These are phyloP conservation scores for Chlorops oryzae DNA, from an alignment of 1,140 invertebrate species.

Conservation along the genomic window DNA sequence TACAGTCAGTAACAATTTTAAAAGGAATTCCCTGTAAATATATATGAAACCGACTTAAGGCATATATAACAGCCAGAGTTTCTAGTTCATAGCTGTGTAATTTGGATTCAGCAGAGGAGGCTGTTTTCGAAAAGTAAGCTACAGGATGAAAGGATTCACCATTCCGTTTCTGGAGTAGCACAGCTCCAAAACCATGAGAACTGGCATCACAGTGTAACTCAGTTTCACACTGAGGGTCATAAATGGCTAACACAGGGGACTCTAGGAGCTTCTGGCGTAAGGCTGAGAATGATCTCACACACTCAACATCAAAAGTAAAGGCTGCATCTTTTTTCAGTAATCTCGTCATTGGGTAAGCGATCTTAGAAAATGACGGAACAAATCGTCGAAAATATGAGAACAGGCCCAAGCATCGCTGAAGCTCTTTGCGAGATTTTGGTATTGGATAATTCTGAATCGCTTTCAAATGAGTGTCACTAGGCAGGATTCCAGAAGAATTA, in stretches of 20 bases:
- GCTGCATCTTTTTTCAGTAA: background rate
- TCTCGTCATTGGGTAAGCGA: background rate
- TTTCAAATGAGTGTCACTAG: background rate
- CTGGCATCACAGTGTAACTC: constrained; percentile 29
- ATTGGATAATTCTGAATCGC: background rate
- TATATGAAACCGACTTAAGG: constrained; percentile 49
- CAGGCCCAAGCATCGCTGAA: background rate
- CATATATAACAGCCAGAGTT: constrained; percentile 50
- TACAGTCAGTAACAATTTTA: constrained; percentile 47
- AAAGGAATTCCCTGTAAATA: constrained; percentile 50
- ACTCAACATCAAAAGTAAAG: background rate
- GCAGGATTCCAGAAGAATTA: constrained; percentile 19
- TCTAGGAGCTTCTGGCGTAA: too few relatives aligned
- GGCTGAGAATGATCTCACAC: background rate
- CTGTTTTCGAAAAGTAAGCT: constrained; percentile 44
- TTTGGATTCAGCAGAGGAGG: constrained; percentile 44
- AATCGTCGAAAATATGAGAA: too few relatives aligned
- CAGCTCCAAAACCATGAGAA: constrained; percentile 26
- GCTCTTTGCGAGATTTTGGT: background rate
- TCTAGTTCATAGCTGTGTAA: constrained; percentile 50
- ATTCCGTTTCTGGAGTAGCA: constrained; percentile 31
- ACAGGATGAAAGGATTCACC: constrained; percentile 34
- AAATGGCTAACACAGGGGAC: constrained; percentile 13
- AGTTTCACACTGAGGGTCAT: constrained; percentile 15
- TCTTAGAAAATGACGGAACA: too few relatives aligned